Base-by-base conservation (phyloP, 2,797 vertebrate species). In the Nasua narica region DNA sequence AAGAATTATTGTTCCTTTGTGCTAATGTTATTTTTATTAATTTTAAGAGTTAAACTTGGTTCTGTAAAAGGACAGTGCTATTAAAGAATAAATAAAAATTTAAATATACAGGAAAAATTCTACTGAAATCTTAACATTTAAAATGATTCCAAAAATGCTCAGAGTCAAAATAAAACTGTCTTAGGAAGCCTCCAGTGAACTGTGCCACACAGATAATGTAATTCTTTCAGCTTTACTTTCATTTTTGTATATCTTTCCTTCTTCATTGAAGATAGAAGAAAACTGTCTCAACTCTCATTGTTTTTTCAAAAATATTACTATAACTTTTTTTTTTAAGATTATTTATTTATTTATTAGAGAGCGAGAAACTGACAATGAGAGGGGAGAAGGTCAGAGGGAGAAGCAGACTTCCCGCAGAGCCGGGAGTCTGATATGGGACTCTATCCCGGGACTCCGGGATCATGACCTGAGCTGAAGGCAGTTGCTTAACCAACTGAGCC, bases 31-130 rank as follows among this genome's bases (percentile, higher is more conserved):
- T 29, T 72, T 87, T 92, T 87, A 65, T 94, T 92, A 23, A 91
- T 93, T 89, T 84, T 95, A 27, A 62, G 65, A 91, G 60, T 62
- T 72, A 85, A 91, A 94, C 37, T 95, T 95, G 74, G 37, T 91
- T 88, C n/a, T 84, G 5, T 84, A n/a, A 88, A 92, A 93, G 50
- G 35, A 87, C 35, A 85, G 29, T 84, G 46, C 65, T 87, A 16
- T 85, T 81, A 56, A 91, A 78, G n/a, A 79, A 19, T 78, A 94
- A 96, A 40, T 60, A 90, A 74, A 88, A 83, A 50, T 52, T 56
- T 92, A 82, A 92, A 58, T 79, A 60, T 46, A 50, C 25, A 67
- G 67, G 37, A 65, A 92, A 77, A 43, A 13, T 46, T 82, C 93
- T 89, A 81, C 9, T 58, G 25, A 91, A 83, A 58, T 83, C 6